phyloP scores from a whole-genome alignment of 2,888 invertebrate genomes.

The Coelogynopora nodosa region DNA sequence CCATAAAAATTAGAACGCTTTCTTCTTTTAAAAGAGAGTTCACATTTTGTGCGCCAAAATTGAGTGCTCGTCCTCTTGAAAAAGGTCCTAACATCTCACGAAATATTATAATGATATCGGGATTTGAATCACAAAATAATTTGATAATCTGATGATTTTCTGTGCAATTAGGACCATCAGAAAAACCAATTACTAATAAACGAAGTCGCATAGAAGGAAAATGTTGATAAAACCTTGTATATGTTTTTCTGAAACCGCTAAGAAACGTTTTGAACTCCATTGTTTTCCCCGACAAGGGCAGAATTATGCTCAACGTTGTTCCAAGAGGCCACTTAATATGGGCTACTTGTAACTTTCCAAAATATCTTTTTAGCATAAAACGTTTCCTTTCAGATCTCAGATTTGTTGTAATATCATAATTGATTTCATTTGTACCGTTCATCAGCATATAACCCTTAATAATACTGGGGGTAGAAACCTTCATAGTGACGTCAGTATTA shows the following conservation, averaged over 20 bases:
- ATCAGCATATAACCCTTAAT: background rate
- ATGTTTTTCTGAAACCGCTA: background rate
- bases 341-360: background rate
- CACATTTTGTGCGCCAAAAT: constrained; percentile 52
- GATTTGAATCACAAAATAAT: background rate
- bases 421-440: background rate
- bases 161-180: background rate
- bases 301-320: background rate
- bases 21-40: constrained; percentile 63
- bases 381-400: background rate
- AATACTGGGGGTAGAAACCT: background rate
- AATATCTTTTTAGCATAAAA: background rate
- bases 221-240: background rate
- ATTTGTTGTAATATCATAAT: background rate
- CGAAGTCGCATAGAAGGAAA: background rate
- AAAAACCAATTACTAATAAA: background rate
- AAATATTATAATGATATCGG: constrained; percentile 50
- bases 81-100: constrained; percentile 52
- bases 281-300: background rate
- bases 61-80: constrained; percentile 56
- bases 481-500: too few species aligned
- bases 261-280: background rate
- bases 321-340: background rate
- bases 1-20: constrained; percentile 81
- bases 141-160: background rate